These are phyloP conservation scores for Diglossa cyanea DNA, from an alignment of 2,797 vertebrate species.

Conservation along the genomic window DNA sequence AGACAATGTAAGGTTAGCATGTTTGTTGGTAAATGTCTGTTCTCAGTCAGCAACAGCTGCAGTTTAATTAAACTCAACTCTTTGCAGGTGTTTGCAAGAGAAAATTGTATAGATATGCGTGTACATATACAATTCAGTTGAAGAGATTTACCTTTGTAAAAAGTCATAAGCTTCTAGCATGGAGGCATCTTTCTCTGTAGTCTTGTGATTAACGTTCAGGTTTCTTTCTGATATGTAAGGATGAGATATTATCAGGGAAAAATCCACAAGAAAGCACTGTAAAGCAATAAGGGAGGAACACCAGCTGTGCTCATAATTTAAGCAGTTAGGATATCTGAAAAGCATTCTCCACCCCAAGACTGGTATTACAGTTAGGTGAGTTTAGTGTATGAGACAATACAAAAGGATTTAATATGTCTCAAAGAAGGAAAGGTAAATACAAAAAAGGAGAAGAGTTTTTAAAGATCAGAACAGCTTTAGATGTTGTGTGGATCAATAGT, in stretches of 20 bases:
- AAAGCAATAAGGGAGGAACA: not conserved
- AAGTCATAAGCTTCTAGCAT: not conserved
- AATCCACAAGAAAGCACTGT: slow-evolving; percentile 10
- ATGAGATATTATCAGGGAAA: slow-evolving; percentile 24
- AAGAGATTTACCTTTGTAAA: not conserved
- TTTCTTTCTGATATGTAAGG: slow-evolving; percentile 14
- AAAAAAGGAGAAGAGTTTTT: not conserved
- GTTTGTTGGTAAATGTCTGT: slow-evolving; percentile 27
- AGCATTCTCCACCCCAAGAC: not conserved
- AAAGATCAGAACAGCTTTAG: slow-evolving; percentile 39
- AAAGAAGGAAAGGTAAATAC: slow-evolving; percentile 31
- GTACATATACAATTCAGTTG: not conserved
- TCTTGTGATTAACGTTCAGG: not conserved
- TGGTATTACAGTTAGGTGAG: slow-evolving; percentile 9
- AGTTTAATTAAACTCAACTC: slow-evolving; percentile 53
- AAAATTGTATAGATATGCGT: not conserved
- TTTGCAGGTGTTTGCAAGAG: slow-evolving; percentile 34
- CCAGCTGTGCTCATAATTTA: slow-evolving; percentile 18
- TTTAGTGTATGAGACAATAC: slow-evolving; percentile 3
- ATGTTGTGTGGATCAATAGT: slow-evolving; percentile 39
- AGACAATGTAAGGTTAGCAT: not conserved
- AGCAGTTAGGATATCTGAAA: slow-evolving; percentile 20
- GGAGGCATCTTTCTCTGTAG: not conserved
- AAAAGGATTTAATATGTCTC: slow-evolving; percentile 2
- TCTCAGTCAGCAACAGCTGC: slow-evolving; percentile 46